Conservation (phyloP, 2,888 invertebrate genomes). For the Halocaridina rubra region DNA sequence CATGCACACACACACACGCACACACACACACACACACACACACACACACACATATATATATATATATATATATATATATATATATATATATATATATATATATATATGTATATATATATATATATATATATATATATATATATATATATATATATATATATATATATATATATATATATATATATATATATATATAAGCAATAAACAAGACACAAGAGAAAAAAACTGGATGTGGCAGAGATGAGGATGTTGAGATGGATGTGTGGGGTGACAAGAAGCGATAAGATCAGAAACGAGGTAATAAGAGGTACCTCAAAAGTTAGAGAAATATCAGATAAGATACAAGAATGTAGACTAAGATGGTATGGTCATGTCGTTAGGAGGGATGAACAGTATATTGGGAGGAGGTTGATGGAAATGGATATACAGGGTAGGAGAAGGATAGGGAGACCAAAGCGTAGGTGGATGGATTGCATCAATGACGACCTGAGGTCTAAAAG, state of each 20-base stretch:
- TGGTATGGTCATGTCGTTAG: no score
- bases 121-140: neutral
- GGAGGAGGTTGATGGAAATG: no score
- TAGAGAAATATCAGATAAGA: neutral
- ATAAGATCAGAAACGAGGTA: neutral
- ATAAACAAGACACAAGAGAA: neutral
- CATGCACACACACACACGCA: neutral
- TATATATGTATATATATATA: neutral
- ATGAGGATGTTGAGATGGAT: neutral
- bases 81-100: neutral
- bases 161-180: neutral
- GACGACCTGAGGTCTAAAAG: no score
- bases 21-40: neutral
- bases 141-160: neutral
- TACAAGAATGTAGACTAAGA: neutral
- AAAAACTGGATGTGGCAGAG: neutral
- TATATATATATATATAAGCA: neutral
- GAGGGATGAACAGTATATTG: no score
- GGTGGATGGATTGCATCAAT: no score
- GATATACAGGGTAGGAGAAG: no score
- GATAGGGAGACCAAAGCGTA: no score
- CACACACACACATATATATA: neutral
- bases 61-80: neutral
- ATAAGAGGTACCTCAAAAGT: neutral
- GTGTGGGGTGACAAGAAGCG: neutral